Evolutionary conservation across 2,888 invertebrate species (phyloP).

Genomic region (Tribolium freemani): DNA sequence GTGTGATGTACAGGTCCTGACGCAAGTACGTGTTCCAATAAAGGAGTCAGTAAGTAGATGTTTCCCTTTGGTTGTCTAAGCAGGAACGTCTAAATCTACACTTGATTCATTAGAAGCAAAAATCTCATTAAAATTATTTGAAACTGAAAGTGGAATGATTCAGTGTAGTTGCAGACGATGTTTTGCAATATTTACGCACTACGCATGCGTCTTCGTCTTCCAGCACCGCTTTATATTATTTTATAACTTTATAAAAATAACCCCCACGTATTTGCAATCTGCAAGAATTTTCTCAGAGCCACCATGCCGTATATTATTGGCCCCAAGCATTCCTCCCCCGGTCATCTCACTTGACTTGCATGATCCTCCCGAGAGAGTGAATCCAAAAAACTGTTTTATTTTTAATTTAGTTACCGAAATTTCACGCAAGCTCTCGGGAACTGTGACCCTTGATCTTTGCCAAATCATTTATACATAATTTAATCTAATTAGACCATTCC

Average conservation of each 20-base stretch:
- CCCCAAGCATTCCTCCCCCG: not conserved
- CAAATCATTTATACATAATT: slow-evolving; percentile 51
- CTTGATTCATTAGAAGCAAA: slow-evolving; percentile 16
- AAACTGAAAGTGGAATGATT: slow-evolving; percentile 49
- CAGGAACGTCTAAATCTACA: slow-evolving; percentile 18
- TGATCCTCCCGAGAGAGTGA: slow-evolving; percentile 10
- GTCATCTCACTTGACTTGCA: slow-evolving; percentile 13
- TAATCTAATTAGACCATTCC: slow-evolving; percentile 31
- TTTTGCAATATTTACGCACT: slow-evolving; percentile 42
- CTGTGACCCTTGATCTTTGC: slow-evolving; percentile 42
- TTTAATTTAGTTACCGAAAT: slow-evolving; percentile 18
- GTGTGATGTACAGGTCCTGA: slow-evolving; percentile 70
- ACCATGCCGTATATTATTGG: slow-evolving; percentile 6
- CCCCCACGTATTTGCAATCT: slow-evolving; percentile 31
- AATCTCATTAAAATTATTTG: slow-evolving; percentile 25
- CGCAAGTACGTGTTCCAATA: slow-evolving; percentile 72
- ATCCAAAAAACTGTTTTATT: slow-evolving; percentile 28
- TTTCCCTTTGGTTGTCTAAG: slow-evolving; percentile 21
- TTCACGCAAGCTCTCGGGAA: slow-evolving; percentile 30
- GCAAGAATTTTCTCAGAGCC: slow-evolving; percentile 25
- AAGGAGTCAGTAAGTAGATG: slow-evolving; percentile 73
- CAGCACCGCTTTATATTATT: slow-evolving; percentile 44
- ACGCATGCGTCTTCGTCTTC: slow-evolving; percentile 43
- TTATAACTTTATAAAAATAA: slow-evolving; percentile 42
- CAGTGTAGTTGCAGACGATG: slow-evolving; percentile 38